Percentiles rank a stretch among this genome's conserved stretches.
These are phyloP conservation scores for Panagrolaimus sp. DNA, from an alignment of 1,140 invertebrate species.

Conservation along the genomic window DNA sequence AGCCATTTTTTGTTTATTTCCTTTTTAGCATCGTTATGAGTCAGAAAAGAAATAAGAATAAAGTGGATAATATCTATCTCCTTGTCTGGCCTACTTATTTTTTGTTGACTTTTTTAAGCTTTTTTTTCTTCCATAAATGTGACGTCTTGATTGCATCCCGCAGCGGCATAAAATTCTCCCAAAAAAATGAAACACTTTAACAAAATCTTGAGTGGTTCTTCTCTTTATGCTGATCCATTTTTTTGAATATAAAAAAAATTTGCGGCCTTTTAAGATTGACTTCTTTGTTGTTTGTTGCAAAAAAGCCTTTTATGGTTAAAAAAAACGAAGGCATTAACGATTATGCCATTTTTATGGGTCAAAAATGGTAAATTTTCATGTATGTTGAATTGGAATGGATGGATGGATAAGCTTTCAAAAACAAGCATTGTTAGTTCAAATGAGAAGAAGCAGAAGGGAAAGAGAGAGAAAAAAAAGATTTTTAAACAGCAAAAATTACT, in stretches of 20 bases:
- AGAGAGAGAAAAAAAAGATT: too few species aligned
- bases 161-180: neutral
- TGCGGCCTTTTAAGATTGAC: slow-evolving; percentile 2
- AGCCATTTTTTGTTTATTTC: too few species aligned
- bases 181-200: slow-evolving; percentile 15
- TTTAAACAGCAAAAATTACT: too few species aligned
- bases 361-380: neutral
- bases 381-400: too few species aligned
- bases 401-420: too few species aligned
- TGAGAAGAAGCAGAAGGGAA: too few species aligned
- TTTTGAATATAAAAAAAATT: slow-evolving; percentile 1
- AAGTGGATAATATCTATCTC: slow-evolving; percentile 12
- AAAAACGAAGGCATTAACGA: neutral
- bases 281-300: neutral
- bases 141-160: slow-evolving; percentile 15
- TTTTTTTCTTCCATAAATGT: too few species aligned
- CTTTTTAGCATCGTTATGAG: too few species aligned
- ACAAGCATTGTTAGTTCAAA: too few species aligned
- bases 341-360: slow-evolving; percentile 12
- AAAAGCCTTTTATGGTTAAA: neutral
- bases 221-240: slow-evolving; percentile 3
- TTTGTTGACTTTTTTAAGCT: too few species aligned
- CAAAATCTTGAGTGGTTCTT: slow-evolving; percentile 7
- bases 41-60: neutral
- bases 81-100: neutral